Conservation (phyloP, 2,113 vertebrate species). For the Nothocercus nigrocapillus region DNA sequence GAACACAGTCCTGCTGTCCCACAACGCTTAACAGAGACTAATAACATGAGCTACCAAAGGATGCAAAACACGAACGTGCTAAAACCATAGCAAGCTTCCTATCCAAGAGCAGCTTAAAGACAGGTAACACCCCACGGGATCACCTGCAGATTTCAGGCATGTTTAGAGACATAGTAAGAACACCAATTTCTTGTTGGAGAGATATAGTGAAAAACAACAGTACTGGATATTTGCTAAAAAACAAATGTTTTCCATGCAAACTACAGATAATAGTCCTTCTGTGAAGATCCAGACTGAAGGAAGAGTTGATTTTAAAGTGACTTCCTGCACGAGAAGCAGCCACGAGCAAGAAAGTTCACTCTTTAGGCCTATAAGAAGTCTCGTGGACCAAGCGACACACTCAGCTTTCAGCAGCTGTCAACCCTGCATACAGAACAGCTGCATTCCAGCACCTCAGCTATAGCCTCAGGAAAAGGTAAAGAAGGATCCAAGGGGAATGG, state of each 20-base stretch:
- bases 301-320: background rate
- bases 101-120: background rate
- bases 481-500: background rate
- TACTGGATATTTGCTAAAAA: background rate
- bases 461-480: background rate
- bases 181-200: background rate
- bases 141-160: background rate
- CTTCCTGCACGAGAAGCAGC: background rate
- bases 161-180: background rate
- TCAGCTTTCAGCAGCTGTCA: background rate
- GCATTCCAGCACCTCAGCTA: background rate
- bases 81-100: conserved; percentile 52
- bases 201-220: background rate
- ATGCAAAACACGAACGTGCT: conserved; percentile 26
- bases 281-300: conserved; percentile 2
- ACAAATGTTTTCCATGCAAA: conserved; percentile 45
- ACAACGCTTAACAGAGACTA: conserved; percentile 43
- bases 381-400: background rate
- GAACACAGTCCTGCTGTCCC: conserved; percentile 31
- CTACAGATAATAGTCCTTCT: conserved; percentile 26
- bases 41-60: conserved; percentile 60
- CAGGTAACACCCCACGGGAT: background rate
- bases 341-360: background rate
- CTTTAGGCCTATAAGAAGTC: background rate
- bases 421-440: background rate